Conservation (phyloP, 2,113 vertebrate genomes). For the Phyllostomus hastatus region DNA sequence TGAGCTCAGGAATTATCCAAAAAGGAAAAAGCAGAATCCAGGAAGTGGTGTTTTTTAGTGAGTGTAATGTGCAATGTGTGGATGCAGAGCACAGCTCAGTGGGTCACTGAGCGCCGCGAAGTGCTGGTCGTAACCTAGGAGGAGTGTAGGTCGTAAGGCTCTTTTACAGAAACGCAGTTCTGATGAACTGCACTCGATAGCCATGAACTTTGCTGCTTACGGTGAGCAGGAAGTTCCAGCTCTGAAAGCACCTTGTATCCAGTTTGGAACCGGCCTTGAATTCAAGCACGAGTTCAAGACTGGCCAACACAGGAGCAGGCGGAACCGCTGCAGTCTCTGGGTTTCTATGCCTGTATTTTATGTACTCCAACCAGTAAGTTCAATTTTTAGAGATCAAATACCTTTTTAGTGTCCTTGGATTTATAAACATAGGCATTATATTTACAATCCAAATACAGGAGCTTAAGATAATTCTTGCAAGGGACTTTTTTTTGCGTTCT, state of each 20-base stretch:
- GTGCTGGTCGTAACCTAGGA: constrained; percentile 59
- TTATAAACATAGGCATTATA: constrained; percentile 71
- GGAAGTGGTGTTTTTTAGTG: constrained; percentile 62
- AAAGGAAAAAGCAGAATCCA: constrained; percentile 61
- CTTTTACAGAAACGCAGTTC: constrained; percentile 57
- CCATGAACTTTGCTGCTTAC: constrained; percentile 38
- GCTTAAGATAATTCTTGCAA: constrained; percentile 35
- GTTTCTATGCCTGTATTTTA: constrained; percentile 36
- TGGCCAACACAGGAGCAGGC: constrained; percentile 45
- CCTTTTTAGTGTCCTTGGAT: constrained; percentile 70
- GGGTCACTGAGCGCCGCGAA: constrained; percentile 68
- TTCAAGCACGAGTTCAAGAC: constrained; percentile 62
- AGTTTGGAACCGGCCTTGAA: constrained; percentile 35
- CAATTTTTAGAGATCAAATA: constrained; percentile 64
- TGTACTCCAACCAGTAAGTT: constrained; percentile 56
- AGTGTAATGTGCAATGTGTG: constrained; percentile 57
- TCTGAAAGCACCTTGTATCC: constrained; percentile 63
- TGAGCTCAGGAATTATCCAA: constrained; percentile 78
- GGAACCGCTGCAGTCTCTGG: constrained; percentile 14
- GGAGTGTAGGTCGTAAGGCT: constrained; percentile 68
- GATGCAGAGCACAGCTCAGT: constrained; percentile 72
- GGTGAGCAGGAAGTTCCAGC: constrained; percentile 51
- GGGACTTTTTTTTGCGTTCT: constrained; percentile 34
- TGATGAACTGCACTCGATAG: constrained; percentile 17
- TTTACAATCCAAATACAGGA: constrained; percentile 53